phyloP scores from a whole-genome alignment of 2,888 invertebrate genomes.

The Calliopum simillimum region DNA sequence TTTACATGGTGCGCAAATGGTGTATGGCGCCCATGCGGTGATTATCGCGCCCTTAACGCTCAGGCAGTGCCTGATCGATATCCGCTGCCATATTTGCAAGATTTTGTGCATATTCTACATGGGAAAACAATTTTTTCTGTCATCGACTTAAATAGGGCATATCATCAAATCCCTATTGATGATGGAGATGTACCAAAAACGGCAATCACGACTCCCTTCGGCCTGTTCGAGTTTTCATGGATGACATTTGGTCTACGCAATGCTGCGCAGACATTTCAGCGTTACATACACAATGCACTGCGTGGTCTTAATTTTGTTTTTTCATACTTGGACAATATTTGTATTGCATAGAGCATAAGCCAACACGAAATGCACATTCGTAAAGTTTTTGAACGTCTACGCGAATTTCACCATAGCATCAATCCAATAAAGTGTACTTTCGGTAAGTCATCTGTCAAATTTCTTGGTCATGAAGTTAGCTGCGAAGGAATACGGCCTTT shows the following conservation, averaged over 20 bases:
- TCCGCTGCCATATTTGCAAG: no score
- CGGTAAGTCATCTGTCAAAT: slow-evolving; percentile 3
- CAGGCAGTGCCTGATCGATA: no score
- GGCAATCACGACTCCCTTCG: slow-evolving; percentile 33
- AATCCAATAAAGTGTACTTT: slow-evolving; percentile 32
- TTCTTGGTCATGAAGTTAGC: slow-evolving; percentile 40
- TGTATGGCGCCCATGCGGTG: slow-evolving; percentile 56
- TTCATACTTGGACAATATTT: slow-evolving; percentile 35
- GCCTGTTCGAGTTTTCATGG: slow-evolving; percentile 32
- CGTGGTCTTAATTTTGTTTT: slow-evolving; percentile 33
- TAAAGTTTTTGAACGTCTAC: slow-evolving; percentile 34
- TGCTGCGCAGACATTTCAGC: slow-evolving; percentile 37
- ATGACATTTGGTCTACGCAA: slow-evolving; percentile 50
- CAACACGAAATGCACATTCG: slow-evolving; percentile 24
- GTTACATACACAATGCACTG: slow-evolving; percentile 35
- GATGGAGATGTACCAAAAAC: slow-evolving; percentile 36
- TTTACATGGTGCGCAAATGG: slow-evolving; percentile 54
- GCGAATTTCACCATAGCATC: slow-evolving; percentile 15
- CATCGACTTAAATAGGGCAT: slow-evolving; percentile 36
- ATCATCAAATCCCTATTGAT: slow-evolving; percentile 51
- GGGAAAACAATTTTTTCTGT: slow-evolving; percentile 36
- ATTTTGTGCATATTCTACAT: slow-evolving; percentile 41
- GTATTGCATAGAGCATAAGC: slow-evolving; percentile 18
- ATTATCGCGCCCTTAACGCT: no score
- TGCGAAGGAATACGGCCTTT: slow-evolving; percentile 48